phyloP scores from a whole-genome alignment of 2,888 invertebrate genomes.

The Chloroclystis v-ata region DNA sequence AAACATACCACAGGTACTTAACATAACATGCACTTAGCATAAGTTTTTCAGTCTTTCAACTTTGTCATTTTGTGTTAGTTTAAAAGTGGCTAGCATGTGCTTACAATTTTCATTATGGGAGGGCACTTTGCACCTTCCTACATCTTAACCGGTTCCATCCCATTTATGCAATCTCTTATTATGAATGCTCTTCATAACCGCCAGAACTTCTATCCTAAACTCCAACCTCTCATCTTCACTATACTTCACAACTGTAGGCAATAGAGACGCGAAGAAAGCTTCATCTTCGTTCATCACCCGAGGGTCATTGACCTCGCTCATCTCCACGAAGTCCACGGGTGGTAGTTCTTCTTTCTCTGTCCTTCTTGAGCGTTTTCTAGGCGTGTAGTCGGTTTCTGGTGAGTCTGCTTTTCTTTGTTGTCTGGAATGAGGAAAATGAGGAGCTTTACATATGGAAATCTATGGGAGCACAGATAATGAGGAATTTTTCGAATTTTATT shows the following conservation, averaged over 20 bases:
- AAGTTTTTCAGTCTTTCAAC: too few species aligned
- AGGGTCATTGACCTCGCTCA: conserved; percentile 47
- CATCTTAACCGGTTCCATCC: conserved; percentile 15
- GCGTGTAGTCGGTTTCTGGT: conserved; percentile 7
- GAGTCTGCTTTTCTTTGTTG: conserved; percentile 2
- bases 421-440: background rate
- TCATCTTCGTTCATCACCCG: conserved; percentile 72
- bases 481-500: too few species aligned
- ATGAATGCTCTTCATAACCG: conserved; percentile 60
- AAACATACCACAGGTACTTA: too few species aligned
- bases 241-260: conserved; percentile 64
- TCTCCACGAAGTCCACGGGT: conserved; percentile 45
- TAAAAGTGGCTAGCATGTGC: too few species aligned
- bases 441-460: too few species aligned
- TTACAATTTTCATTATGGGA: too few species aligned
- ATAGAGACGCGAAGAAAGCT: conserved; percentile 66
- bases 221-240: conserved; percentile 63
- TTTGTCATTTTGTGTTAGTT: too few species aligned
- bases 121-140: background rate
- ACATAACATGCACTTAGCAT: too few species aligned
- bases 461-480: too few species aligned
- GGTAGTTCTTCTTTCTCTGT: conserved; percentile 8
- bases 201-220: conserved; percentile 63
- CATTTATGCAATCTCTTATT: conserved; percentile 46
- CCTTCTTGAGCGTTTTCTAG: conserved; percentile 10